Conservation (phyloP, 2,888 invertebrate species). For the Noctua fimbriata region DNA sequence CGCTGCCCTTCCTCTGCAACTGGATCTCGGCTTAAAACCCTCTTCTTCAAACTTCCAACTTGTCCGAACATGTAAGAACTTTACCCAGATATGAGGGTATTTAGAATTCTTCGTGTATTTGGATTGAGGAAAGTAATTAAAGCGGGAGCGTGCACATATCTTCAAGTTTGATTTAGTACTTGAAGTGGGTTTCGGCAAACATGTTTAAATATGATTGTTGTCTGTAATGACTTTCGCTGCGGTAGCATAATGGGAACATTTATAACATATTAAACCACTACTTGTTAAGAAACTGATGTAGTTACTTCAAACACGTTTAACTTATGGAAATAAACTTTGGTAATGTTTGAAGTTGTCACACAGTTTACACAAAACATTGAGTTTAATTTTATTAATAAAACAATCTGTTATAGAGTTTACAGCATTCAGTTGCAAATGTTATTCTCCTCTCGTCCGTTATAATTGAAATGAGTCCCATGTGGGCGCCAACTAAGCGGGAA, state of each 20-base stretch:
- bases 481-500: conserved; percentile 69
- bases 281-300: conserved; percentile 34
- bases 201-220: conserved; percentile 65
- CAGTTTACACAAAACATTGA: conserved; percentile 19
- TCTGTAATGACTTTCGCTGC: conserved; percentile 58
- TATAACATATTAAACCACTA: conserved; percentile 56
- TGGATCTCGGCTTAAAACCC: conserved; percentile 60
- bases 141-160: conserved; percentile 44
- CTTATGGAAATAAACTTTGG: conserved; percentile 40
- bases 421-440: conserved; percentile 40
- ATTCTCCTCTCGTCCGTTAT: conserved; percentile 48
- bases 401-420: conserved; percentile 40
- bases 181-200: conserved; percentile 56
- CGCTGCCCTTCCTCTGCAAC: conserved; percentile 58
- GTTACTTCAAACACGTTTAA: conserved; percentile 25
- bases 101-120: conserved; percentile 63
- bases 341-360: conserved; percentile 21
- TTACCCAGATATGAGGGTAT: conserved; percentile 57
- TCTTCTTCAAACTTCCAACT: conserved; percentile 58
- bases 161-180: conserved; percentile 66
- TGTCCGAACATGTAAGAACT: conserved; percentile 43
- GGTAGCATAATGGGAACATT: conserved; percentile 38
- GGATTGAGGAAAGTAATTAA: conserved; percentile 63
- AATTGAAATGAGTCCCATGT: conserved; percentile 69
- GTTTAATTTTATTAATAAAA: conserved; percentile 45